Conservation (phyloP, 2,797 vertebrate genomes). For the Sebastes vulpes region DNA sequence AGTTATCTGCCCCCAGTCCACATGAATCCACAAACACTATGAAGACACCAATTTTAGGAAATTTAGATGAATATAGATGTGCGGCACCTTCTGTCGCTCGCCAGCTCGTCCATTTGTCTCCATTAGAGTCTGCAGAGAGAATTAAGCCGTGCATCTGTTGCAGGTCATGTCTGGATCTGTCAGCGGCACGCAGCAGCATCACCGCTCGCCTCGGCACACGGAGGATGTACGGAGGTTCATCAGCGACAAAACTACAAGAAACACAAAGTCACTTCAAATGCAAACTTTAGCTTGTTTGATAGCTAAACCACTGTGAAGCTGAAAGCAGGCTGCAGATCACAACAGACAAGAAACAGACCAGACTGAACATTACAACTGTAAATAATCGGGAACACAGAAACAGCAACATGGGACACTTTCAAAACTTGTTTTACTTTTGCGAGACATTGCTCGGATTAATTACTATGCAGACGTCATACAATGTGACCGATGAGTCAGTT, state of each 20-base stretch:
- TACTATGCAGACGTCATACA: too few relatives aligned
- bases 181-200: slow-evolving; percentile 38
- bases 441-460: too few relatives aligned
- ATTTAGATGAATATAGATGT: slow-evolving; percentile 71
- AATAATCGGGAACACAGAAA: too few relatives aligned
- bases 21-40: slow-evolving; percentile 23
- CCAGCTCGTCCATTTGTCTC: slow-evolving; percentile 80
- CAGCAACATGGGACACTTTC: too few relatives aligned
- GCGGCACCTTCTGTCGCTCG: slow-evolving; percentile 69
- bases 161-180: slow-evolving; percentile 78
- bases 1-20: background rate
- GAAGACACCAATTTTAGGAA: slow-evolving; percentile 30
- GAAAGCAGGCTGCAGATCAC: background rate
- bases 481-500: too few relatives aligned
- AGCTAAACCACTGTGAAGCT: background rate
- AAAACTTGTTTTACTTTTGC: too few relatives aligned
- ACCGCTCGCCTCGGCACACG: background rate
- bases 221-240: background rate
- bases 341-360: too few relatives aligned
- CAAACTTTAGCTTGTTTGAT: too few relatives aligned
- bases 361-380: too few relatives aligned
- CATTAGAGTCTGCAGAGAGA: slow-evolving; percentile 76
- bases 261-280: background rate
- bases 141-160: slow-evolving; percentile 83
- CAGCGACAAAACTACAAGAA: background rate